phyloP scores from a whole-genome alignment of 2,888 invertebrate species.

The Brenthis hecate region DNA sequence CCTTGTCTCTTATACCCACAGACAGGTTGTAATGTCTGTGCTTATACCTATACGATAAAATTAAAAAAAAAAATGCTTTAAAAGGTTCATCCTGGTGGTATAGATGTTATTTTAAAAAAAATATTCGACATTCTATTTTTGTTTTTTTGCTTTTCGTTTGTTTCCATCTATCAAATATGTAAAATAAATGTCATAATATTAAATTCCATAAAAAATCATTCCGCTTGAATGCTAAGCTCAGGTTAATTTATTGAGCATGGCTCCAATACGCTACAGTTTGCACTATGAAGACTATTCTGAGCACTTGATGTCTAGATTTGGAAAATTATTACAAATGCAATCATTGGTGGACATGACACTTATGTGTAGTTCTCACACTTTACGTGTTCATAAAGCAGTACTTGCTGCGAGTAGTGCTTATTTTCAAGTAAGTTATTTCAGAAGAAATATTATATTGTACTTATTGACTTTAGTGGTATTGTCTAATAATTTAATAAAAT shows the following conservation, averaged over 20 bases:
- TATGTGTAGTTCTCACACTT: constrained; percentile 88
- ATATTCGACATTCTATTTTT: constrained; percentile 29
- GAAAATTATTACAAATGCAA: constrained; percentile 87
- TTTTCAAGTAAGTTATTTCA: constrained; percentile 82
- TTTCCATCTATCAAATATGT: constrained; percentile 30
- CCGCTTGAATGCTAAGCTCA: constrained; percentile 3
- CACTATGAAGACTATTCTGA: constrained; percentile 88
- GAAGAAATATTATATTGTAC: background rate
- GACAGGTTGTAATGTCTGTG: too few species aligned
- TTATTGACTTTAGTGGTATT: background rate
- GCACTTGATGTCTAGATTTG: constrained; percentile 86
- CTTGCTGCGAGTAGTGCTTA: constrained; percentile 88
- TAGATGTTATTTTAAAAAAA: background rate
- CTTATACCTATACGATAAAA: background rate
- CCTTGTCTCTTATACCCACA: background rate
- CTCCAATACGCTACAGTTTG: constrained; percentile 82
- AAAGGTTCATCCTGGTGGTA: constrained; percentile 17
- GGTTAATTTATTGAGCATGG: constrained; percentile 54
- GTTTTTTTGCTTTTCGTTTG: constrained; percentile 32
- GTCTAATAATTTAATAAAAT: background rate
- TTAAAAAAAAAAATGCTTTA: too few species aligned
- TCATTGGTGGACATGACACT: constrained; percentile 88
- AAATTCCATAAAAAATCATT: background rate
- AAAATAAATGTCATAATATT: constrained; percentile 33
- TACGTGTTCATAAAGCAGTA: constrained; percentile 88